Evolutionary conservation across 2,888 invertebrate genomes (phyloP).

Genomic region (Lamproptera curius): DNA sequence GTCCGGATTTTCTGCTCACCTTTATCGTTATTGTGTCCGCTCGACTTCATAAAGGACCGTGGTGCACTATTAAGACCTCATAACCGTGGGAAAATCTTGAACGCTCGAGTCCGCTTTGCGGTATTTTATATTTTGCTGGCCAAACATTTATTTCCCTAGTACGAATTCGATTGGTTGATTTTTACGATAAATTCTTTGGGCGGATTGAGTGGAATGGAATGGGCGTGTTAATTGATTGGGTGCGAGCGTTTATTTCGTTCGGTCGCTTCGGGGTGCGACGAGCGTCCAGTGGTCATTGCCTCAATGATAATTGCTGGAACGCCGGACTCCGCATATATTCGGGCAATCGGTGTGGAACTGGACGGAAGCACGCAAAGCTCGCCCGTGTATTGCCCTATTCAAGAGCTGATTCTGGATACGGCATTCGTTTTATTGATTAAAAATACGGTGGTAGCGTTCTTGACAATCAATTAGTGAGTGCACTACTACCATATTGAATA

Average conservation of each 20-base stretch:
- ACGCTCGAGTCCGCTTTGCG: not conserved
- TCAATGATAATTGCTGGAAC: constrained; percentile 66
- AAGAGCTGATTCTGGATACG: constrained; percentile 19
- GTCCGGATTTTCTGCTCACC: constrained; percentile 76
- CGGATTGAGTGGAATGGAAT: constrained; percentile 63
- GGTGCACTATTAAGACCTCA: constrained; percentile 74
- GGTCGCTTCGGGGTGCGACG: constrained; percentile 36
- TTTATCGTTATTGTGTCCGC: constrained; percentile 77
- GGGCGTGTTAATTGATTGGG: constrained; percentile 70
- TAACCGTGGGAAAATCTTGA: constrained; percentile 69
- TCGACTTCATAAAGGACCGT: constrained; percentile 70
- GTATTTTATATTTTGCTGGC: not conserved
- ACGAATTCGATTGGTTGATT: constrained; percentile 2
- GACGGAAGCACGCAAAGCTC: constrained; percentile 47
- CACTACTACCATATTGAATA: no score
- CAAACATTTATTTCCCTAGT: not conserved
- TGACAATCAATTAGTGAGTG: no score
- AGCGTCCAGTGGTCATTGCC: constrained; percentile 62
- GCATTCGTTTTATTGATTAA: no score
- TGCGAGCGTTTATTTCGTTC: constrained; percentile 35
- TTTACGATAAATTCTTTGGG: constrained; percentile 59
- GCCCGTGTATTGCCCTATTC: no score
- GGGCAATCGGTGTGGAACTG: constrained; percentile 58
- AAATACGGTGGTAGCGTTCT: no score
- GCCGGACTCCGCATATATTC: constrained; percentile 54